A percentile compares a stretch with the other conserved stretches of the same genome.
These are phyloP conservation scores for Epinotia demarniana DNA, from an alignment of 2,888 invertebrate genomes.

Conservation along the genomic window DNA sequence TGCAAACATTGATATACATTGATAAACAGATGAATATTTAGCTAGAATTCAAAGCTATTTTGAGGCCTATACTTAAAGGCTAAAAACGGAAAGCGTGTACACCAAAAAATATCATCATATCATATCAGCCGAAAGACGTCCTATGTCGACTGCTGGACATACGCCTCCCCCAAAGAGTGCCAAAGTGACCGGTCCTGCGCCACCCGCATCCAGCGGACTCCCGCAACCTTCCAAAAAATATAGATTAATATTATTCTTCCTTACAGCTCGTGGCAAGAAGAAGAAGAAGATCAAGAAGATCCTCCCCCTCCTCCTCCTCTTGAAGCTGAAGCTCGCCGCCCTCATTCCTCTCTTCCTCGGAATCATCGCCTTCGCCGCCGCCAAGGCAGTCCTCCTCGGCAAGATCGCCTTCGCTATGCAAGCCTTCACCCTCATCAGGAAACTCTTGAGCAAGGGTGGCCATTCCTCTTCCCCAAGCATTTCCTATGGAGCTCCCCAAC, in stretches of 20 bases:
- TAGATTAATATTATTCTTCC: conserved; percentile 30
- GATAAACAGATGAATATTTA: no score
- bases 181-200: no score
- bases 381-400: conserved; percentile 93
- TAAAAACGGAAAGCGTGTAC: background rate
- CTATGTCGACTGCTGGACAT: no score
- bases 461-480: conserved; percentile 68
- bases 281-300: conserved; percentile 92
- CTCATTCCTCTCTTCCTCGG: conserved; percentile 91
- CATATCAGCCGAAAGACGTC: no score
- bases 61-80: no score
- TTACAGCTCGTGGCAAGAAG: conserved; percentile 90
- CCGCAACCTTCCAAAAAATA: no score
- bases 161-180: no score
- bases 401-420: conserved; percentile 93
- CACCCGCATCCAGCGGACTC: no score
- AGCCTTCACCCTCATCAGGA: conserved; percentile 86
- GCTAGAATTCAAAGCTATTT: no score
- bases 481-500: conserved; percentile 87
- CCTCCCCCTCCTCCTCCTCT: conserved; percentile 89
- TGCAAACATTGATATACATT: no score
- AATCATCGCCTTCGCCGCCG: conserved; percentile 89
- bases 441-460: conserved; percentile 87
- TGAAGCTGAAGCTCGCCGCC: conserved; percentile 91
- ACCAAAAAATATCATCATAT: no score